Conservation (phyloP, 2,797 vertebrate species). For the Artibeus jamaicensis region DNA sequence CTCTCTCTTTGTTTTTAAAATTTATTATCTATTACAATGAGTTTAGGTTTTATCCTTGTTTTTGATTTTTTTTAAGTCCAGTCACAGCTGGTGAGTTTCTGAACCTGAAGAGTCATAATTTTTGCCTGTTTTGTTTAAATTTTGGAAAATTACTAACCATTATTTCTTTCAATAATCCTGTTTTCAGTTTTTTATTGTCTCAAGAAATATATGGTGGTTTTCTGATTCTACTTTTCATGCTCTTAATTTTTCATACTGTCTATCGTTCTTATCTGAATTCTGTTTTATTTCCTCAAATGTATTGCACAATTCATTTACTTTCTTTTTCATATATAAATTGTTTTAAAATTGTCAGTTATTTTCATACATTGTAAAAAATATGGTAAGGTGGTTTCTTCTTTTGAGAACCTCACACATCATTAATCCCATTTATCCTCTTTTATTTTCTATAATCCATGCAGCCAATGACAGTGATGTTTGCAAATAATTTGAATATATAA, state of each 20-base stretch:
- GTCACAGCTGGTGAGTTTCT: background rate
- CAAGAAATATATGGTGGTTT: background rate
- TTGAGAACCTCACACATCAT: background rate
- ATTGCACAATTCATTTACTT: background rate
- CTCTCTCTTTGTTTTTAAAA: too few species aligned
- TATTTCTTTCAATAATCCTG: background rate
- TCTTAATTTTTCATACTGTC: background rate
- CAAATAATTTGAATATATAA: background rate
- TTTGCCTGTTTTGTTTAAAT: background rate
- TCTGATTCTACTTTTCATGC: background rate
- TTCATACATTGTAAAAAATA: background rate
- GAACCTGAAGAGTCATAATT: background rate
- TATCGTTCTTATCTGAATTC: background rate
- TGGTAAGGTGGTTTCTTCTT: background rate
- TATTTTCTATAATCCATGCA: background rate
- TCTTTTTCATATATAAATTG: background rate
- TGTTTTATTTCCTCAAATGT: background rate
- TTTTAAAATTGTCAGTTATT: background rate
- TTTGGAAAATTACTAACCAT: background rate
- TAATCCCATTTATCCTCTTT: background rate
- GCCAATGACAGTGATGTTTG: background rate
- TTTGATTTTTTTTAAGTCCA: background rate
- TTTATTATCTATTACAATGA: too few species aligned
- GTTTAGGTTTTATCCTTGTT: background rate
- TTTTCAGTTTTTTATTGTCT: background rate